Conservation (phyloP, 1,140 invertebrate genomes). For the Euura lappo region DNA sequence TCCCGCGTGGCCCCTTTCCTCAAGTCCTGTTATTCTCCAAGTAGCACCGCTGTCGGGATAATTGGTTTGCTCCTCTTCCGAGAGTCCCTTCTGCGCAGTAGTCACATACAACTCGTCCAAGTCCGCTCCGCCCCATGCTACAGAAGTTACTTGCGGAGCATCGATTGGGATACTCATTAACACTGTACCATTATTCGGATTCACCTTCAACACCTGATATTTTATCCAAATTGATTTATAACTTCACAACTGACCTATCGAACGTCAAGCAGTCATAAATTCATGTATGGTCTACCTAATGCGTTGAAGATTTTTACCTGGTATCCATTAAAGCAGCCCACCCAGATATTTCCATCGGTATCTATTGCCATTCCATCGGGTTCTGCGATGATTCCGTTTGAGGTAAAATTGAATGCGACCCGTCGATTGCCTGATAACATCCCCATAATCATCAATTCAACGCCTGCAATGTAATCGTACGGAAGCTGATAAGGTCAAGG, state of each 20-base stretch:
- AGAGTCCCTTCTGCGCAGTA: slow-evolving; percentile 60
- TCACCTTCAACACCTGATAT: slow-evolving; percentile 61
- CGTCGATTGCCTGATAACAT: slow-evolving; percentile 59
- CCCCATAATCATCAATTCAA: background rate
- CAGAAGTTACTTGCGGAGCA: slow-evolving; percentile 77
- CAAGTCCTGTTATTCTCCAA: slow-evolving; percentile 73
- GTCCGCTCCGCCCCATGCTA: slow-evolving; percentile 79
- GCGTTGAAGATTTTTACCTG: slow-evolving; percentile 44
- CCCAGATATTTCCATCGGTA: slow-evolving; percentile 74
- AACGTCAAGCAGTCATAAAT: background rate
- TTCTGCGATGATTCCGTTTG: slow-evolving; percentile 60
- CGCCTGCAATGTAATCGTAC: too few species aligned
- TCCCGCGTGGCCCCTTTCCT: slow-evolving; percentile 61
- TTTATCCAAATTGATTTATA: background rate
- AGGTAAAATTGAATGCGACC: slow-evolving; percentile 62
- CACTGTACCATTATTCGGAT: slow-evolving; percentile 62
- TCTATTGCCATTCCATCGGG: slow-evolving; percentile 82
- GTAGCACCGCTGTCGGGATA: slow-evolving; percentile 73
- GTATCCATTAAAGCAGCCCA: slow-evolving; percentile 69
- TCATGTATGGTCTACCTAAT: background rate
- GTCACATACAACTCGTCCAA: slow-evolving; percentile 81
- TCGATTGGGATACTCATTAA: slow-evolving; percentile 69
- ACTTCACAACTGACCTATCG: slow-evolving; percentile 8
- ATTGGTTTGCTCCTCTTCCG: slow-evolving; percentile 60
- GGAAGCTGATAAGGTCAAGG: too few species aligned